These are phyloP conservation scores for Harmothoe impar DNA, from an alignment of 2,888 invertebrate species.

Conservation along the genomic window DNA sequence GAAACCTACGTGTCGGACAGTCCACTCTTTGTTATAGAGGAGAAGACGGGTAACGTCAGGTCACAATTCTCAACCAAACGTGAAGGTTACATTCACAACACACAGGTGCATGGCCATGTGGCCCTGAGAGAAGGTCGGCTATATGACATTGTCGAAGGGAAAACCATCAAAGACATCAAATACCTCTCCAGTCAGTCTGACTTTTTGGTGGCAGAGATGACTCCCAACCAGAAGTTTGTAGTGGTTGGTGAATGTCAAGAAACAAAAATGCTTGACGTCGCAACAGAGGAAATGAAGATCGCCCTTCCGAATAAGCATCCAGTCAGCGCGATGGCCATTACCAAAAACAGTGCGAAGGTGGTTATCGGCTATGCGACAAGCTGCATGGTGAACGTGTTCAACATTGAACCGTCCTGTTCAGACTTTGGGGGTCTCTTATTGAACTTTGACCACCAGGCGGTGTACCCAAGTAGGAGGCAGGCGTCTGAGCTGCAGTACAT, in stretches of 20 bases:
- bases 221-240: slow-evolving; percentile 68
- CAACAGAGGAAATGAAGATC: slow-evolving; percentile 50
- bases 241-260: slow-evolving; percentile 68
- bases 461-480: slow-evolving; percentile 30
- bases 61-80: slow-evolving; percentile 64
- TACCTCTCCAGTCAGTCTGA: slow-evolving; percentile 67
- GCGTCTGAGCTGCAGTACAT: slow-evolving; percentile 64
- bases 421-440: slow-evolving; percentile 64
- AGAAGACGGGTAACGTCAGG: slow-evolving; percentile 69
- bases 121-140: slow-evolving; percentile 71
- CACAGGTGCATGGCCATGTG: slow-evolving; percentile 66
- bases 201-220: slow-evolving; percentile 69
- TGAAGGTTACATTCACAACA: slow-evolving; percentile 65
- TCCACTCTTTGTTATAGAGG: slow-evolving; percentile 68
- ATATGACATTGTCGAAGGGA: slow-evolving; percentile 68
- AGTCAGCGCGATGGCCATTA: slow-evolving; percentile 71
- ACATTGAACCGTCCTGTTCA: slow-evolving; percentile 66
- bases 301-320: slow-evolving; percentile 67
- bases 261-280: slow-evolving; percentile 69
- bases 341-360: slow-evolving; percentile 71
- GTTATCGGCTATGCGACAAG: slow-evolving; percentile 73
- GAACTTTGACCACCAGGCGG: slow-evolving; percentile 67
- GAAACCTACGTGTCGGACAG: slow-evolving; percentile 68
- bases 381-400: slow-evolving; percentile 71
- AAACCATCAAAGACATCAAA: slow-evolving; percentile 69